Percentiles rank a stretch among this genome's conserved stretches.
These are phyloP conservation scores for Thymelicus lineola DNA, from an alignment of 2,888 invertebrate species.

Conservation along the genomic window DNA sequence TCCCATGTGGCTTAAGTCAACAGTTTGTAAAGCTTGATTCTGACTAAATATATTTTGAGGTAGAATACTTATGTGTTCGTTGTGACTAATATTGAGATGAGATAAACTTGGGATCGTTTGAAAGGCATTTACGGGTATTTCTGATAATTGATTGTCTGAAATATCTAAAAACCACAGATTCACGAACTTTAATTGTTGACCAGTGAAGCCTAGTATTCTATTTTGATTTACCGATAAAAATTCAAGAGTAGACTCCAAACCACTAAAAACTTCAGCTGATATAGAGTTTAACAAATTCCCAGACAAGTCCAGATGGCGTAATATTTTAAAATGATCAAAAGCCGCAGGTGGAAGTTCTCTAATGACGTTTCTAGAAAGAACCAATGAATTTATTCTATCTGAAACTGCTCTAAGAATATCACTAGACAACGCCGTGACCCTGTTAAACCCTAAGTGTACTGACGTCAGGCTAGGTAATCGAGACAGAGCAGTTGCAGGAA, in stretches of 20 bases:
- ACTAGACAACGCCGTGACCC: constrained; percentile 93
- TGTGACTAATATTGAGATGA: constrained; percentile 91
- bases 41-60: constrained; percentile 89
- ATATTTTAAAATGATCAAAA: constrained; percentile 91
- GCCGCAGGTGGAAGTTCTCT: constrained; percentile 93
- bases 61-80: constrained; percentile 87
- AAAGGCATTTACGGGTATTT: constrained; percentile 88
- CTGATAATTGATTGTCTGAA: constrained; percentile 91
- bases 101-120: constrained; percentile 87
- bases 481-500: constrained; percentile 93
- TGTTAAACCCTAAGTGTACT: constrained; percentile 93
- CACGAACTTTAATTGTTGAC: constrained; percentile 86
- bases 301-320: constrained; percentile 90
- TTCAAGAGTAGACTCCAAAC: constrained; percentile 89
- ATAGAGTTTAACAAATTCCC: constrained; percentile 91
- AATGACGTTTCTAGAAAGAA: constrained; percentile 93
- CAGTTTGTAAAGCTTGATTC: constrained; percentile 86
- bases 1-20: constrained; percentile 91
- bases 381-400: constrained; percentile 88
- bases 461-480: constrained; percentile 90
- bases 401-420: constrained; percentile 91
- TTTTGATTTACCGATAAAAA: constrained; percentile 91
- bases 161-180: constrained; percentile 90
- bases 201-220: constrained; percentile 88
- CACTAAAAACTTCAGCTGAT: constrained; percentile 90